These are phyloP conservation scores for Corythornis madagascariensis DNA, from an alignment of 2,113 vertebrate species.

Conservation along the genomic window DNA sequence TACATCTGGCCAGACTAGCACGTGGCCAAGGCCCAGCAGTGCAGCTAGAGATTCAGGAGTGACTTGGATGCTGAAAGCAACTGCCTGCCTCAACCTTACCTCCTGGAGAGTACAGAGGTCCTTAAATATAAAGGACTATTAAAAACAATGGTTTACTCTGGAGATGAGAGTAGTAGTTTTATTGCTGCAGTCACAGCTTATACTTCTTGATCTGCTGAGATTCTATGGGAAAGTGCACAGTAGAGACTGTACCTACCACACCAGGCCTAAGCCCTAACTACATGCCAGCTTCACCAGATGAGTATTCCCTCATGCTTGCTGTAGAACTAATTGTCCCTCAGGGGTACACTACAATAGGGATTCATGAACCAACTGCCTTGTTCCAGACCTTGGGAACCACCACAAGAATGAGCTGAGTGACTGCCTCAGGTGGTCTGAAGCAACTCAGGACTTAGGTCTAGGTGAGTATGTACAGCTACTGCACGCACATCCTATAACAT, in stretches of 20 bases:
- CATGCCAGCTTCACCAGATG: background rate
- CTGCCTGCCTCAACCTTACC: background rate
- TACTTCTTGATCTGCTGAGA: background rate
- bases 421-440: background rate
- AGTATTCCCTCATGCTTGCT: background rate
- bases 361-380: background rate
- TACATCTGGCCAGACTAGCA: background rate
- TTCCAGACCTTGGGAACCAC: background rate
- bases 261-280: background rate
- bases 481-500: rapidly evolving
- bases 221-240: background rate
- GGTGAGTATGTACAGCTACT: background rate
- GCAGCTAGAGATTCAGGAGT: background rate
- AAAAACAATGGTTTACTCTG: background rate
- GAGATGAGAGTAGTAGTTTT: background rate
- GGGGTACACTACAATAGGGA: background rate
- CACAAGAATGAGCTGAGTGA: background rate
- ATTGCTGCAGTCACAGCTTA: background rate
- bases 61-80: background rate
- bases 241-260: background rate
- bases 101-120: background rate
- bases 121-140: background rate
- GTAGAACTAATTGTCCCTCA: background rate
- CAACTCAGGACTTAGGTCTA: background rate
- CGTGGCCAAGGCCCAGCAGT: background rate